Conservation (phyloP, 2,113 vertebrate species). For the Hystrix brachyura region DNA sequence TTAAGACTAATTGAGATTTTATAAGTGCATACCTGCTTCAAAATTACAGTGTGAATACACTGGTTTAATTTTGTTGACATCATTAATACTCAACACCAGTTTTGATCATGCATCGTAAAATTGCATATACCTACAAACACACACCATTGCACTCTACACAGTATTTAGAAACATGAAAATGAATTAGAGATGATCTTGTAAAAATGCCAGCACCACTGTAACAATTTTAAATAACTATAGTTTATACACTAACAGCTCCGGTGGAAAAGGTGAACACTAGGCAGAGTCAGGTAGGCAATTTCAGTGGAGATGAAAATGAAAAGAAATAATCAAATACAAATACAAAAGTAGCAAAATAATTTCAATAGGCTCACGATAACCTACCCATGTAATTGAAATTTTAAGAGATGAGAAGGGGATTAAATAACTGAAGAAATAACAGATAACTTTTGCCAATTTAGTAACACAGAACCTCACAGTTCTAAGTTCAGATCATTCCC, state of each 20-base stretch:
- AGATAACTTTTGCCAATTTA: neutral
- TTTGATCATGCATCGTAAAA: neutral
- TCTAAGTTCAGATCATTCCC: neutral
- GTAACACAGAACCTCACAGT: neutral
- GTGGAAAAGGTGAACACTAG: neutral
- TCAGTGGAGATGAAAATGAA: constrained; percentile 5
- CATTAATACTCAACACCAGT: constrained; percentile 13
- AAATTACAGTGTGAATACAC: neutral
- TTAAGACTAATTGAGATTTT: neutral
- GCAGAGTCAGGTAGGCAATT: constrained; percentile 18
- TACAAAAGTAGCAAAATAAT: neutral
- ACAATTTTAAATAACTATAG: constrained; percentile 4
- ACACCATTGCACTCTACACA: neutral
- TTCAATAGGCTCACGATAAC: neutral
- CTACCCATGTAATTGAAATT: neutral
- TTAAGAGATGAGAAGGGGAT: neutral
- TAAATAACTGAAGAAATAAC: neutral
- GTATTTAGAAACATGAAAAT: constrained; percentile 37
- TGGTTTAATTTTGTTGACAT: constrained; percentile 46
- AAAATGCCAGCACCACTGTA: neutral
- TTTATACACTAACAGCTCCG: neutral
- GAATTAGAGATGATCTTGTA: neutral
- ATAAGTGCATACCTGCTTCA: neutral
- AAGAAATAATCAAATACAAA: neutral
- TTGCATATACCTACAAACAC: neutral